phyloP scores from a whole-genome alignment of 2,797 vertebrate genomes.

The Lates japonicus region DNA sequence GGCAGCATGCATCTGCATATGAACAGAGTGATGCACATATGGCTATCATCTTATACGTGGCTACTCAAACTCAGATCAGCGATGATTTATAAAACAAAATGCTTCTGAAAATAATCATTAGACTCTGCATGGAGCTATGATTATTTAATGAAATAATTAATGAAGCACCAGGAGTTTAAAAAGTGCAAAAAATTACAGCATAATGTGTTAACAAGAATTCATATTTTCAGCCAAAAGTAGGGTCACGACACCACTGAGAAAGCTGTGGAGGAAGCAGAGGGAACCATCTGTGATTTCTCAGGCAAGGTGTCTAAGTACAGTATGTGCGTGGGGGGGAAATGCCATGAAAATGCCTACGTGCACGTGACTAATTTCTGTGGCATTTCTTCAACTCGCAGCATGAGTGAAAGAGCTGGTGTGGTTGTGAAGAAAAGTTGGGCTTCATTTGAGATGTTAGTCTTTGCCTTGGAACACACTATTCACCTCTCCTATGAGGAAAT shows the following conservation, averaged over 20 bases:
- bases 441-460: background rate
- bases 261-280: conserved; percentile 70
- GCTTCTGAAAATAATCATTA: conserved; percentile 16
- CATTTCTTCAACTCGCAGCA: conserved; percentile 50
- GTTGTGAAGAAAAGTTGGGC: conserved; percentile 22
- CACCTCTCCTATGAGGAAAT: background rate
- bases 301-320: conserved; percentile 60
- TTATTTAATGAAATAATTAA: conserved; percentile 43
- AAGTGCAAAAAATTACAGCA: conserved; percentile 47
- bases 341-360: conserved; percentile 60
- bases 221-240: conserved; percentile 57
- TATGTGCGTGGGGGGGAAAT: conserved; percentile 58
- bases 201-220: conserved; percentile 58
- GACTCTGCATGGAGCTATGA: conserved; percentile 14
- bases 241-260: conserved; percentile 67
- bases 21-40: conserved; percentile 23
- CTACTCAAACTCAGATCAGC: background rate
- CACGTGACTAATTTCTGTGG: conserved; percentile 66
- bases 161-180: conserved; percentile 48
- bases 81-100: conserved; percentile 28
- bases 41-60: conserved; percentile 23
- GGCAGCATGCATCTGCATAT: conserved; percentile 11
- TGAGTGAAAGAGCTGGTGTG: conserved; percentile 19
- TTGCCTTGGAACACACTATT: conserved; percentile 13
- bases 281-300: conserved; percentile 77